Percentiles rank a stretch among this genome's conserved stretches.
phyloP scores from a whole-genome alignment of 1,140 invertebrate genomes.

The Nasonia vitripennis region DNA sequence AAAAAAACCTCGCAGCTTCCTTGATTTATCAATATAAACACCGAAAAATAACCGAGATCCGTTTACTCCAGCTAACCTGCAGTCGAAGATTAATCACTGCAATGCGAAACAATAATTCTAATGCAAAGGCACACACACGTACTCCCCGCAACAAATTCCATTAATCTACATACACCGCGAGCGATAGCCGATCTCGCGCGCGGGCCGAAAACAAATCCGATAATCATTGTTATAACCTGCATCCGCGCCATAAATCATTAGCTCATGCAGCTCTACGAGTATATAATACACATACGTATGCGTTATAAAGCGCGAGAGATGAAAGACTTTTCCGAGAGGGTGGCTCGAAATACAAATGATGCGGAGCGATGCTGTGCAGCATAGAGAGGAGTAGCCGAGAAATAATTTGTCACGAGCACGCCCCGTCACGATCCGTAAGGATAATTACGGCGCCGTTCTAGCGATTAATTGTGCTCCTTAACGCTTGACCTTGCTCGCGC shows the following conservation, averaged over 20 bases:
- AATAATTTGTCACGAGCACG: slow-evolving; percentile 17
- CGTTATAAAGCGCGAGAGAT: neutral
- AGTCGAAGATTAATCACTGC: slow-evolving; percentile 4
- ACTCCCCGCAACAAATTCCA: neutral
- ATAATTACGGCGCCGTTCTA: neutral
- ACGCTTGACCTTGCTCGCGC: neutral
- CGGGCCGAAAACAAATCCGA: slow-evolving; percentile 7
- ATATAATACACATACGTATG: neutral
- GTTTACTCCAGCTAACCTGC: neutral
- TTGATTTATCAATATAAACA: neutral
- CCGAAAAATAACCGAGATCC: neutral
- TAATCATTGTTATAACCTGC: slow-evolving; percentile 12
- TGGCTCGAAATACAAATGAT: slow-evolving; percentile 7
- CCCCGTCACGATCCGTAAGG: neutral
- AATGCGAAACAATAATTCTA: slow-evolving; percentile 4
- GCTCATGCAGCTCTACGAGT: neutral
- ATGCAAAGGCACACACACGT: neutral
- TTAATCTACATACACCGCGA: neutral
- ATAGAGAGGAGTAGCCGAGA: neutral
- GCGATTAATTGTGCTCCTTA: neutral
- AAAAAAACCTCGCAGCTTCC: no score
- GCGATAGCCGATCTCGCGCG: neutral
- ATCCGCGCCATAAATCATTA: neutral
- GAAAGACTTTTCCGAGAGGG: neutral
- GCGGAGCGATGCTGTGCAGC: neutral